Evolutionary conservation across 2,797 vertebrate genomes (phyloP), one percentile per base, ranked within the genome.

Genomic region (Melanotaenia maccullochi): DNA sequence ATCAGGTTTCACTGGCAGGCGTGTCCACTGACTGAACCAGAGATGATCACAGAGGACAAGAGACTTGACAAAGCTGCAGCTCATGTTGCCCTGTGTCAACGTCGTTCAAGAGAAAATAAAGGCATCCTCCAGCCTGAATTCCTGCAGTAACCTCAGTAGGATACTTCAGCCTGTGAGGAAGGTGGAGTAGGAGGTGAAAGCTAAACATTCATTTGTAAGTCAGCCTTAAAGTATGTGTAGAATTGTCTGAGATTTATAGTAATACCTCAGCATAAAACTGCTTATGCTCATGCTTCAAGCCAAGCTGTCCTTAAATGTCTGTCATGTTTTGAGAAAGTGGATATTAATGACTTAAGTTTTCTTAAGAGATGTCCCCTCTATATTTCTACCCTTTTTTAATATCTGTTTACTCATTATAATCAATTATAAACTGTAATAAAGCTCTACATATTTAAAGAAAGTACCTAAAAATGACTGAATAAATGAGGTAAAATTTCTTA

Each of bases 1-100:
- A 86, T 94, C 89, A 49, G 75, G 85, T 93, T 90, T 91, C 90
- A 72, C 65, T 78, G 74, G 74, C 77, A 33, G 68, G 68, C 70
- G 9, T 76, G 75, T 87, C 81, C 75, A 62, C 70, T 77, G 84
- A 88, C 83, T 92, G 74, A 90, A 90, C 76, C 82, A 62, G 77
- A 75, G 67, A 71, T 73, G 87, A 93, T 92, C 87, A 89, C 79
- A 89, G 84, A 85, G 68, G 69, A 81, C 76, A 24, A 68, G 79
- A 42, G 78, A 65, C 70, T 81, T 75, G 60, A 86, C 87, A 89
- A 87, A 88, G 87, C 82, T 57, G 63, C 78, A 47, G 88, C 87
- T 92, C 87, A 80, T 79, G 88, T 92, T 90, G 75, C 90, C 80
- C 73, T 24, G 60, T 76, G 86, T 88, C 87, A 89, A 87, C 86